A percentile compares a stretch with the other conserved stretches of the same genome.
These are phyloP conservation scores for Mesitornis unicolor DNA, from an alignment of 2,113 vertebrate genomes.

Conservation along the genomic window DNA sequence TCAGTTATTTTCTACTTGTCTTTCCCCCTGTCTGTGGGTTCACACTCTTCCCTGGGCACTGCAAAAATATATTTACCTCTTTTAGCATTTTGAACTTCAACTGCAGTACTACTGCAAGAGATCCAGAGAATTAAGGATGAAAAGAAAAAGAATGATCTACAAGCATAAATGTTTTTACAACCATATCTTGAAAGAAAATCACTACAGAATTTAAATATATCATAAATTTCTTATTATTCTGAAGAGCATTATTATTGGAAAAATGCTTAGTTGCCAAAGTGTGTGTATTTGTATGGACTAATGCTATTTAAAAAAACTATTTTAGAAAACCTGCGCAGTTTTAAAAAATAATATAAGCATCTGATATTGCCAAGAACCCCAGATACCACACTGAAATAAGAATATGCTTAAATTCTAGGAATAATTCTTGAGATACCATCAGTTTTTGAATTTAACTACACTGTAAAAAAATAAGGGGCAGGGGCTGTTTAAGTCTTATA, in stretches of 20 bases:
- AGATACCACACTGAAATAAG: not conserved
- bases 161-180: not conserved
- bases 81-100: not conserved
- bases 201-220: not conserved
- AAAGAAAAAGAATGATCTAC: not conserved
- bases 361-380: not conserved
- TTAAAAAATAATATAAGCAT: not conserved
- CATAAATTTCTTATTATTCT: not conserved
- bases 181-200: not conserved
- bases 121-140: not conserved
- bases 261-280: not conserved
- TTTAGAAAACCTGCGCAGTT: not conserved
- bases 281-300: not conserved
- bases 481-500: not conserved
- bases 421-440: not conserved
- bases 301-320: not conserved
- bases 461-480: not conserved
- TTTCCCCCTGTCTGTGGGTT: not conserved
- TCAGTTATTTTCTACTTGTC: not conserved
- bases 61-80: not conserved
- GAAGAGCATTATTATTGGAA: not conserved
- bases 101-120: not conserved
- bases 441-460: not conserved
- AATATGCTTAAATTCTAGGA: not conserved
- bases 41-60: not conserved